A percentile compares a stretch with the other conserved stretches of the same genome.
phyloP scores from a whole-genome alignment of 2,888 invertebrate genomes.

The Germaria angustata region DNA sequence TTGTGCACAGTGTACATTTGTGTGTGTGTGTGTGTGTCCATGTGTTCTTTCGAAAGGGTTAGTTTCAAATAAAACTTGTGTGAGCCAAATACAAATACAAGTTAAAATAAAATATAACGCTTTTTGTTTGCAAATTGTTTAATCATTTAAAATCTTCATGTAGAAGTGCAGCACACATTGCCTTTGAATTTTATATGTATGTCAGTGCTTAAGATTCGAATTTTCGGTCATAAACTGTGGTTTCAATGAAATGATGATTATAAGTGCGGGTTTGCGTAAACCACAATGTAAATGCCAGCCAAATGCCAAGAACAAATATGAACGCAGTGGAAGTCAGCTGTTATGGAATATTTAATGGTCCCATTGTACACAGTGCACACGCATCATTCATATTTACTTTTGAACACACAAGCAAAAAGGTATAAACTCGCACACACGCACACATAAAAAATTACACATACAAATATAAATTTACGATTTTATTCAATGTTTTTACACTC shows the following conservation, averaged over 20 bases:
- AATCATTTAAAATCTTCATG: slow-evolving; percentile 4
- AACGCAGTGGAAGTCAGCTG: slow-evolving; percentile 64
- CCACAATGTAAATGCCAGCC: slow-evolving; percentile 66
- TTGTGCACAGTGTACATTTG: not conserved
- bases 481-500: slow-evolving; percentile 16
- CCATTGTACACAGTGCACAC: slow-evolving; percentile 58
- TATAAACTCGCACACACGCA: not conserved
- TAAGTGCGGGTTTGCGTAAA: slow-evolving; percentile 62
- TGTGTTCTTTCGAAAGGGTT: not conserved
- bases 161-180: not conserved
- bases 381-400: slow-evolving; percentile 61
- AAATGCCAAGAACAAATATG: slow-evolving; percentile 66
- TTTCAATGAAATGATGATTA: slow-evolving; percentile 57
- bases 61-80: not conserved
- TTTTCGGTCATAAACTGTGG: slow-evolving; percentile 63
- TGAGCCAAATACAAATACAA: slow-evolving; percentile 34
- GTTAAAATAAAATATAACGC: slow-evolving; percentile 48
- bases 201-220: slow-evolving; percentile 51
- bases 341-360: slow-evolving; percentile 65
- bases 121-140: slow-evolving; percentile 39
- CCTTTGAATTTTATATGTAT: slow-evolving; percentile 11
- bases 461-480: not conserved
- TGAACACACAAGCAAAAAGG: not conserved
- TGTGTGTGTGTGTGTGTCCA: not conserved
- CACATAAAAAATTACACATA: not conserved